These are phyloP conservation scores for Bellardia pandia DNA, from an alignment of 2,888 invertebrate genomes.

Conservation along the genomic window DNA sequence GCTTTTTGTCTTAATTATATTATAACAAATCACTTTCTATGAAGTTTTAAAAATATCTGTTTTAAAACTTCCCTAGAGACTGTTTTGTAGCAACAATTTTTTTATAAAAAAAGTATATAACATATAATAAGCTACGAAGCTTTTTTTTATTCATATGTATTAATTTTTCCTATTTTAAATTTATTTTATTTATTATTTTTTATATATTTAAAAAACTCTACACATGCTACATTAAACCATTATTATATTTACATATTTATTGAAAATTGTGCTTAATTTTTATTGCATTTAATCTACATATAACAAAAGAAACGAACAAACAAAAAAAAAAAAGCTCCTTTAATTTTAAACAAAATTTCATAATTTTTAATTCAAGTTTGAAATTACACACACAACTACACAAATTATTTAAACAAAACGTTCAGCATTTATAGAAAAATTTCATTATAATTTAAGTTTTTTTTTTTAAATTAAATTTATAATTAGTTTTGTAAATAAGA, in stretches of 20 bases:
- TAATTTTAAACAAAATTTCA: constrained; percentile 15
- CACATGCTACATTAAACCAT: not conserved
- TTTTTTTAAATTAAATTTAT: constrained; percentile 58
- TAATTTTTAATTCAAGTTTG: constrained; percentile 75
- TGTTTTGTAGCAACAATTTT: constrained; percentile 74
- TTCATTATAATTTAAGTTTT: constrained; percentile 57
- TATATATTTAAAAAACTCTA: constrained; percentile 32
- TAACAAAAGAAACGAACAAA: not conserved
- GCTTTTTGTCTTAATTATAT: constrained; percentile 42
- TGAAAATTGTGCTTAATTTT: constrained; percentile 80
- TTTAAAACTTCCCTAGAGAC: constrained; percentile 83
- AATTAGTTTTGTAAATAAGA: constrained; percentile 72
- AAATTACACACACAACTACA: constrained; percentile 67
- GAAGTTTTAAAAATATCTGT: constrained; percentile 78
- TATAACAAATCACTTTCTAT: constrained; percentile 81
- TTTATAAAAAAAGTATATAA: not conserved
- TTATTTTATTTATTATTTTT: constrained; percentile 70
- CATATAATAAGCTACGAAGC: not conserved
- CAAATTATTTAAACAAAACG: constrained; percentile 28
- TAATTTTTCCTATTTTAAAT: constrained; percentile 67
- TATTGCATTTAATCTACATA: constrained; percentile 78
- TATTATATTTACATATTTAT: constrained; percentile 42
- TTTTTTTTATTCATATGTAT: constrained; percentile 42
- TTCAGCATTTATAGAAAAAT: constrained; percentile 72
- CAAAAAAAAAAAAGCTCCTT: constrained; percentile 13